A percentile compares a stretch with the other conserved stretches of the same genome.
phyloP scores from a whole-genome alignment of 92 coral and sea anemone species.

The Bergia sp. region DNA sequence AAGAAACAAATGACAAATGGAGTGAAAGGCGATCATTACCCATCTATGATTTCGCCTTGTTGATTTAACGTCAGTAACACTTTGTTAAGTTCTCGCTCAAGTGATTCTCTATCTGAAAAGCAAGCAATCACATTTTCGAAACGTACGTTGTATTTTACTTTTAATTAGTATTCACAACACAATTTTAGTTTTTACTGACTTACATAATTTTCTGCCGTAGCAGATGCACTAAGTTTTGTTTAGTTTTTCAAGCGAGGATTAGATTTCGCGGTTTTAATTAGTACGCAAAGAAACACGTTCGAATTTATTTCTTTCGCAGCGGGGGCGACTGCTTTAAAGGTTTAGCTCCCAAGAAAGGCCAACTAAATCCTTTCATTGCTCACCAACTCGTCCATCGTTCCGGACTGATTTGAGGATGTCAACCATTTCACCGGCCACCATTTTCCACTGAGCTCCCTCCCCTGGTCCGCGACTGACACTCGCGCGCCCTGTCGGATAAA shows the following conservation, averaged over 20 bases:
- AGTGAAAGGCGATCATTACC: slow-evolving; percentile 50
- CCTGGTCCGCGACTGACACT: slow-evolving; percentile 60
- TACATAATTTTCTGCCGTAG: too few species aligned
- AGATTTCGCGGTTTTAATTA: too few species aligned
- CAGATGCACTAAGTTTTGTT: too few species aligned
- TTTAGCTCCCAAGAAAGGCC: too few species aligned
- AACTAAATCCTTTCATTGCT: not conserved
- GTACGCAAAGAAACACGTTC: too few species aligned
- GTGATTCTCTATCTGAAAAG: slow-evolving; percentile 64
- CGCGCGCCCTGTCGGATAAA: slow-evolving; percentile 61
- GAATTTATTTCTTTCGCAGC: too few species aligned
- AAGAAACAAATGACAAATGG: not conserved
- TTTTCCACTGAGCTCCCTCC: slow-evolving; percentile 80
- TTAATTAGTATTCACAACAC: not conserved
- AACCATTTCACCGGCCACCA: slow-evolving; percentile 89
- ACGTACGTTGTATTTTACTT: not conserved
- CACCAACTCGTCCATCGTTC: slow-evolving; percentile 72
- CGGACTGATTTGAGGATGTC: slow-evolving; percentile 78
- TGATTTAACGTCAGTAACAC: slow-evolving; percentile 68
- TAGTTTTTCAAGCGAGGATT: too few species aligned
- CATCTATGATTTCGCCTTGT: slow-evolving; percentile 84
- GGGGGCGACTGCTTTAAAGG: not conserved
- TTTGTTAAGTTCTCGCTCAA: slow-evolving; percentile 78
- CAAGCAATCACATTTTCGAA: too few species aligned
- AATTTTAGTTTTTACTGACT: too few species aligned